Evolutionary conservation across 2,113 vertebrate species (phyloP), one percentile per base, ranked within the genome.

Genomic region (Leucopternis melanops): DNA sequence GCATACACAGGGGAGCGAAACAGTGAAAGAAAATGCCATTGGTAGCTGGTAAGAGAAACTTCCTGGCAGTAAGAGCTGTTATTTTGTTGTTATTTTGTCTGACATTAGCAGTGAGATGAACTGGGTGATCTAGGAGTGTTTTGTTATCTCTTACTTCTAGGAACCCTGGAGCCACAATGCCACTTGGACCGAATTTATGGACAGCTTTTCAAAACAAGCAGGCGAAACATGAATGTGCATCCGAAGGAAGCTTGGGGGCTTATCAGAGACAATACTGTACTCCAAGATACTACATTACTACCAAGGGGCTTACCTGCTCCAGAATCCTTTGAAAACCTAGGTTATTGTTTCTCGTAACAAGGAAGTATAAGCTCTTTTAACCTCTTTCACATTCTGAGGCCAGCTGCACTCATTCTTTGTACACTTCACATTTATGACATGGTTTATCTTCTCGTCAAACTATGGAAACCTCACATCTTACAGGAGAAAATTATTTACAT

Each of bases 91-190:
- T 95, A 89, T 96, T 97, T 95, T 95, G 92, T 96, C 95, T 96
- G 92, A 92, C 92, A 94, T 92, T 94, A 95, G 81, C 94, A 96
- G 45, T 16, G 86, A 94, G 95, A 95, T 97, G 95, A 94, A 95
- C 89, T 57, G 83, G 70, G 74, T 95, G 84, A 97, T 94, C 94
- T 95, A 94, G 50, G 89, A 92, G 86, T 95, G 87, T 92, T 95
- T 95, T 97, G 91, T 85, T 96, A 96, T 97, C 96, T 97, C 96
- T 96, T 96, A 96, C 95, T 97, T 97, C 96, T 95, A 96, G 95
- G 96, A 96, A 97, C 79, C 71, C 89, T 72, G 90, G 80, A 95
- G 91, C 95, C 95, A 92, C 95, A 97, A 95, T 90, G 94, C 81
- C 87, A 91, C 89, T 96, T 89, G 78, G 93, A 86, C 67, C 5